Base-by-base conservation (phyloP, 2,113 vertebrate species). In the Pitta sordida region DNA sequence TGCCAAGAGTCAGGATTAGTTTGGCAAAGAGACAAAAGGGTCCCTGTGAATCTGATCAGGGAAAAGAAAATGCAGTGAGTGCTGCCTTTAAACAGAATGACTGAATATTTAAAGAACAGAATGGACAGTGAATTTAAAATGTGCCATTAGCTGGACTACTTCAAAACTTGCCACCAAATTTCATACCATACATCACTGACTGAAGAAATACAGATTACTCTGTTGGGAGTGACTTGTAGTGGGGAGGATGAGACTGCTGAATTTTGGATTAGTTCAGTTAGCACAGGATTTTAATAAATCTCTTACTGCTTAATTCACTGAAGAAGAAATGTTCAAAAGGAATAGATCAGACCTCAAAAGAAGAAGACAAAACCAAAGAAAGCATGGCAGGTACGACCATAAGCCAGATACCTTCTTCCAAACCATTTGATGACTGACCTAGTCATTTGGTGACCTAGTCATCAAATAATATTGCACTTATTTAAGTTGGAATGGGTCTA, bases 1-100 rank as follows among this genome's bases (percentile, higher is more conserved):
- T 2, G 18, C 75, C 88, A 95, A 90, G 34, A 87, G 0, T 1
- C 0, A 1, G 59, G 68, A 94, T 91, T 87, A 93, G 74, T 91
- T 82, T 94, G 96, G 93, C 88, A 94, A 74, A 73, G 83, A 62
- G 52, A 93, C 93, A 94, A 36, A 39, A 83, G 21, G n/a, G 49
- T 71, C 27, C 64, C 46, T 62, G 53, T 75, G 81, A 81, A 83
- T 78, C 52, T 79, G 36, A 67, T 60, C 76, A 89, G 49, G 32
- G 74, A 62, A 64, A 75, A 48, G 32, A 71, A 86, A 82, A 62
- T 37, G 37, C 69, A 84, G 36, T 11, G 37, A 71, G 36, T 9
- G n/a, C 20, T 56, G n/a, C 7, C 46, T 88, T 36, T 13, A 59
- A 89, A 46, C 26, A 89, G 43, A 21, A 78, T 67, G 68, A 20